phyloP scores from a whole-genome alignment of 1,140 invertebrate species.

The Hestina assimilis region DNA sequence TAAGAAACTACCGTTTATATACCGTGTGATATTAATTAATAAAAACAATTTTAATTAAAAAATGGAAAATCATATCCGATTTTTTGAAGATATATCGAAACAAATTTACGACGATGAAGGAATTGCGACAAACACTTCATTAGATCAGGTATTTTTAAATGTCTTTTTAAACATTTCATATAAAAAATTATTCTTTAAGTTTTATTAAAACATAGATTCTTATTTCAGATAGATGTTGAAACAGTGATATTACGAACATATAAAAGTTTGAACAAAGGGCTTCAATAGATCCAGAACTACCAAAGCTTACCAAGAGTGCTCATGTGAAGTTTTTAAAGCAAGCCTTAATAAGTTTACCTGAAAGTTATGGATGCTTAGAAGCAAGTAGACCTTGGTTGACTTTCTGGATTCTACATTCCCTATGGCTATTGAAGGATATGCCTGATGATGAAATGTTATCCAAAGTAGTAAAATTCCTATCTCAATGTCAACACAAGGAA shows the following conservation, averaged over 20 bases:
- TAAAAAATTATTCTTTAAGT: no score
- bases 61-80: constrained; percentile 63
- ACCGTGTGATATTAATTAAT: not conserved
- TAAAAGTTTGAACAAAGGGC: constrained; percentile 79
- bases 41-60: not conserved
- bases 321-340: constrained; percentile 86
- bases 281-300: constrained; percentile 80
- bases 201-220: not conserved
- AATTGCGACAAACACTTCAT: constrained; percentile 75
- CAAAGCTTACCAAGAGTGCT: constrained; percentile 81
- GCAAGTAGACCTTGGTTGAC: constrained; percentile 96
- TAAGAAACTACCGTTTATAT: not conserved
- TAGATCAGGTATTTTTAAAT: constrained; percentile 76
- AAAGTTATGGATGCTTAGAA: constrained; percentile 90
- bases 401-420: constrained; percentile 96
- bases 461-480: constrained; percentile 84
- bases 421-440: constrained; percentile 88
- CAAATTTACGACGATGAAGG: constrained; percentile 71
- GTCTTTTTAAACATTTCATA: no score
- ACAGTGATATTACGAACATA: constrained; percentile 81
- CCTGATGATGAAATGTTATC: constrained; percentile 83
- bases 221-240: constrained; percentile 84
- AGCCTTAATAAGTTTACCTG: constrained; percentile 83
- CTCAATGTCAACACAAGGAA: constrained; percentile 86
- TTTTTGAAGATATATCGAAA: constrained; percentile 46